Base-by-base conservation (phyloP, 2,888 invertebrate species). In the Tupiocoris notatus region DNA sequence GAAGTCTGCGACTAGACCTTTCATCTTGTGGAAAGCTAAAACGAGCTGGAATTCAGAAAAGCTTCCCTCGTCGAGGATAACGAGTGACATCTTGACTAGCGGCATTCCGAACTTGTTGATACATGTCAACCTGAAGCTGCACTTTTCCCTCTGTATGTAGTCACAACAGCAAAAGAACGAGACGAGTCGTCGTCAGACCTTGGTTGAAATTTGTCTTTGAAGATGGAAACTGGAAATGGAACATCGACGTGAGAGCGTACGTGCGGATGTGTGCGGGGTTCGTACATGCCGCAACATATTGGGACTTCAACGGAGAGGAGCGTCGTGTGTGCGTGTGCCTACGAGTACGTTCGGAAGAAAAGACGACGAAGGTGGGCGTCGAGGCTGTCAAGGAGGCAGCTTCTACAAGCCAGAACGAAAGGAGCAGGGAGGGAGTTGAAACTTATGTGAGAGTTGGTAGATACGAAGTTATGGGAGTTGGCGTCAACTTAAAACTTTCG, bases 381-480 rank as follows among this genome's bases (percentile, higher is more conserved):
- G 65, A 24, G 39, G 23, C 9, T 65, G 65, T 21, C 21, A 21
- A 12, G 67, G 56, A 67, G 67, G 3, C n/a, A n/a, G n/a, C 6
- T 20, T n/a, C 59, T 59, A n/a, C n/a, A n/a, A n/a, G n/a, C n/a
- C n/a, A 20, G 59, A 59, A 20, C 3, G 17, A n/a, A 59, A n/a
- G 20, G 16, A 2, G 59, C 59, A 18, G 17, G 59, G 39, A 3
- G 17, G 25, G 70, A 70, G 59, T 39, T 59, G 20, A 59, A 70
- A 61, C 70, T 70, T 70, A 70, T 70, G 70, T 70, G 59, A 61
- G 70, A 70, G 70, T 70, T 24, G 18, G 70, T 23, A 70, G 70
- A 70, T 70, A 70, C 70, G 57, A 70, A 70, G 70, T 70, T 70
- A 70, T 70, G 70, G 70, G 61, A 70, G 59, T 70, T 70, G 70